Conservation (phyloP, 2,888 invertebrate species). For the Synergus gifuensis region DNA sequence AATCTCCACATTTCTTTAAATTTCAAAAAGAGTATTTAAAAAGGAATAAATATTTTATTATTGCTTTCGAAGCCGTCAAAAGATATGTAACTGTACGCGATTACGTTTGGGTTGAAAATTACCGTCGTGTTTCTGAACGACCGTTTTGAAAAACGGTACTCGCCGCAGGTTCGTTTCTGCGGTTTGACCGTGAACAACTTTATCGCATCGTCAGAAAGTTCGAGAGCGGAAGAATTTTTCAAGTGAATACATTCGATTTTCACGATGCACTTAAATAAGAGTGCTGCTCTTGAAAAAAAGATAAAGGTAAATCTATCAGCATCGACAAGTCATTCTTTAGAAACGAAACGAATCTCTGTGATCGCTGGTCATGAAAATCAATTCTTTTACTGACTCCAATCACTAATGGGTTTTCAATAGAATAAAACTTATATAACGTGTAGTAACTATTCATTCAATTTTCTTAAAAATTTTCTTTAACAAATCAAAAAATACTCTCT, state of each 20-base stretch:
- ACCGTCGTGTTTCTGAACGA: slow-evolving; percentile 65
- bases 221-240: neutral
- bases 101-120: slow-evolving; percentile 70
- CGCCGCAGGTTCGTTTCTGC: slow-evolving; percentile 53
- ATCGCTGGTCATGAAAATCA: slow-evolving; percentile 16
- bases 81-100: slow-evolving; percentile 64
- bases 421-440: neutral
- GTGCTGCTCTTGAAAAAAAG: neutral
- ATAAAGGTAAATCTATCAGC: slow-evolving; percentile 1
- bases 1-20: no score
- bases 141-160: slow-evolving; percentile 75
- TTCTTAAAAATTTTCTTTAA: neutral
- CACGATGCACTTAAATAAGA: neutral
- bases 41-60: neutral
- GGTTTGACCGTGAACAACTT: slow-evolving; percentile 44
- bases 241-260: slow-evolving; percentile 22
- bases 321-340: slow-evolving; percentile 7
- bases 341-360: slow-evolving; percentile 7
- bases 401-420: neutral
- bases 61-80: neutral
- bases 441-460: neutral
- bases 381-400: slow-evolving; percentile 16
- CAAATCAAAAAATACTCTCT: neutral
- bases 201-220: slow-evolving; percentile 4
- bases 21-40: neutral